phyloP scores from a whole-genome alignment of 2,113 vertebrate genomes.

The Crypturellus undulatus region DNA sequence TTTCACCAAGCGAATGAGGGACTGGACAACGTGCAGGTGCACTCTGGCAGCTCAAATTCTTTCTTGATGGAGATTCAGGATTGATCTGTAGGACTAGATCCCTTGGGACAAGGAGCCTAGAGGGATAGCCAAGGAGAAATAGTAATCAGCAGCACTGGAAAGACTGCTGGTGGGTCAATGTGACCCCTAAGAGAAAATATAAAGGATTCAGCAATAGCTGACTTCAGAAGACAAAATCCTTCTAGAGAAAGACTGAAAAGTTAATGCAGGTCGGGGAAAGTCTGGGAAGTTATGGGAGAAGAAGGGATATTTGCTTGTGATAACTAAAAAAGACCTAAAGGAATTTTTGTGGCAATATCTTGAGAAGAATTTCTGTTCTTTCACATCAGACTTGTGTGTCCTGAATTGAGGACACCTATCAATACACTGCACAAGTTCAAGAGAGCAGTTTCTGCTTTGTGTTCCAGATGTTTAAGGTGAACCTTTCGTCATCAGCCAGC shows the following conservation, averaged over 20 bases:
- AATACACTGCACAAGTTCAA: accelerated
- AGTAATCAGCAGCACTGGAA: not conserved
- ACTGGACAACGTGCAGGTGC: not conserved
- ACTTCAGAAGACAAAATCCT: not conserved
- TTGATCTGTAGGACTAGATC: not conserved
- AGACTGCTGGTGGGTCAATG: not conserved
- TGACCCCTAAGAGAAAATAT: not conserved
- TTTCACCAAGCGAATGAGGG: not conserved
- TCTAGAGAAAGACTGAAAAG: not conserved
- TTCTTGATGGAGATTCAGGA: not conserved
- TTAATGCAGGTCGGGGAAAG: not conserved
- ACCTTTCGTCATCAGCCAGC: not conserved
- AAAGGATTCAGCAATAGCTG: not conserved
- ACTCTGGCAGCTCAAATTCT: not conserved
- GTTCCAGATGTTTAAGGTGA: not conserved
- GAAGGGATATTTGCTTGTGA: not conserved
- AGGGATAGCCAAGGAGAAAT: not conserved
- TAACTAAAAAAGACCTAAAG: not conserved
- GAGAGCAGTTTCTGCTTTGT: not conserved
- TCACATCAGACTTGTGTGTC: not conserved
- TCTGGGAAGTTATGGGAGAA: not conserved
- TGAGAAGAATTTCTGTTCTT: not conserved
- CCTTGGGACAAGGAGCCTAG: not conserved
- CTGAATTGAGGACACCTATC: not conserved
- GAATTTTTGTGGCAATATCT: not conserved